Conservation (phyloP, 2,888 invertebrate genomes). For the Dicroscelio sp. region DNA sequence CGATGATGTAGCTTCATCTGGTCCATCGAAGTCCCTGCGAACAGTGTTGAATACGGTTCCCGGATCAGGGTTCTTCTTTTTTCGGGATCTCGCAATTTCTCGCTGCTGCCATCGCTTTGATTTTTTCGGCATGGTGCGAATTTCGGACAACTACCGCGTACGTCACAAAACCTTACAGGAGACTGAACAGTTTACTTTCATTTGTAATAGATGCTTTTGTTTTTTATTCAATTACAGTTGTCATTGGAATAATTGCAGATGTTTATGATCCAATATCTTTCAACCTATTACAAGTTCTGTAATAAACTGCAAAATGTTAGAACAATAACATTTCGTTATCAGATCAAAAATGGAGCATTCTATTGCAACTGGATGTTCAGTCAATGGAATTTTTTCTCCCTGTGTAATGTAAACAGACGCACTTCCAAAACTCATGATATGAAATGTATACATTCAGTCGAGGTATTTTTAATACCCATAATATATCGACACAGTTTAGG, state of each 20-base stretch:
- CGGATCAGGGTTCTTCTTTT: background rate
- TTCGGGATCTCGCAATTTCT: background rate
- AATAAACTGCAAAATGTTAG: too few species aligned
- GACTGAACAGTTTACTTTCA: background rate
- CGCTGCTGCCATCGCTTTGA: background rate
- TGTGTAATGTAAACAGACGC: background rate
- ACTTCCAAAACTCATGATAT: background rate
- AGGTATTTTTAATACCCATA: background rate
- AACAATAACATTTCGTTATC: too few species aligned
- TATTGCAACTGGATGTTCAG: too few species aligned
- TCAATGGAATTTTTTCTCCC: too few species aligned
- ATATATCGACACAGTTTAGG: background rate
- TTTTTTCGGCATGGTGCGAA: background rate
- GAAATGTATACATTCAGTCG: background rate
- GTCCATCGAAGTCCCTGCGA: background rate
- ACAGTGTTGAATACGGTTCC: background rate
- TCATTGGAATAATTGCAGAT: too few species aligned
- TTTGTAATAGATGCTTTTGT: too few species aligned
- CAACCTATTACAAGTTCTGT: too few species aligned
- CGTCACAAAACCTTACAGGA: background rate
- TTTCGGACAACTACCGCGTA: background rate
- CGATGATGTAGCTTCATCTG: background rate
- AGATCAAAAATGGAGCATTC: too few species aligned
- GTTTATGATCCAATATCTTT: too few species aligned
- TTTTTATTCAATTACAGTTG: too few species aligned